Conservation (phyloP, 2,797 vertebrate genomes). For the Vespertilio murinus region DNA sequence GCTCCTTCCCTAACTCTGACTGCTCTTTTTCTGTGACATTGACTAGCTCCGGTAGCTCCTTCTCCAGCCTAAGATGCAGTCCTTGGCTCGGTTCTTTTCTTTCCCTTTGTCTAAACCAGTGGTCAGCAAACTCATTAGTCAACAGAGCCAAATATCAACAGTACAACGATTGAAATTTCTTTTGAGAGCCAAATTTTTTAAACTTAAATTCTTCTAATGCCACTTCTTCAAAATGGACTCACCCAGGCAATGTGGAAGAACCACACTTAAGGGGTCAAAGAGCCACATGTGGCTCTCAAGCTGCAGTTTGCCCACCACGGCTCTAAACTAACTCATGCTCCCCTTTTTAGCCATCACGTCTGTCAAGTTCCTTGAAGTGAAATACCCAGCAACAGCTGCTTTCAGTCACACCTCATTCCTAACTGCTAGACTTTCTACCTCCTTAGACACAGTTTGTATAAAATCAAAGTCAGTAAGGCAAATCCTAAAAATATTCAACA, state of each 20-base stretch:
- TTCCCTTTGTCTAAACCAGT: not conserved
- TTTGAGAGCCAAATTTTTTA: no score
- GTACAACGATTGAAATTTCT: no score
- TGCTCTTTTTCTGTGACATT: slow-evolving; percentile 9
- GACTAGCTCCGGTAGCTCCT: not conserved
- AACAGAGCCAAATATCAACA: no score
- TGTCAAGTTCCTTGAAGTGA: not conserved
- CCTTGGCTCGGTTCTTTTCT: not conserved
- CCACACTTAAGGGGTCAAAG: no score
- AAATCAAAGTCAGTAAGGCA: not conserved
- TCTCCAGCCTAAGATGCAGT: not conserved
- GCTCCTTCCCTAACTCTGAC: not conserved
- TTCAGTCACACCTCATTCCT: not conserved
- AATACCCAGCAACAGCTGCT: not conserved
- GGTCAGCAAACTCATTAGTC: no score
- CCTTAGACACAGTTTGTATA: not conserved
- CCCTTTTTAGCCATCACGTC: not conserved
- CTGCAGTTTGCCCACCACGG: no score
- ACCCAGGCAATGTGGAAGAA: no score
- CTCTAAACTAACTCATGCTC: not conserved
- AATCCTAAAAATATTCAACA: not conserved
- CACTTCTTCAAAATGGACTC: no score
- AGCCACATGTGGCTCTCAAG: no score
- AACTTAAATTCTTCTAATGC: no score
- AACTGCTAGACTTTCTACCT: not conserved